Conservation (phyloP, 2,888 invertebrate genomes). For the Leptodirus hochenwartii region DNA sequence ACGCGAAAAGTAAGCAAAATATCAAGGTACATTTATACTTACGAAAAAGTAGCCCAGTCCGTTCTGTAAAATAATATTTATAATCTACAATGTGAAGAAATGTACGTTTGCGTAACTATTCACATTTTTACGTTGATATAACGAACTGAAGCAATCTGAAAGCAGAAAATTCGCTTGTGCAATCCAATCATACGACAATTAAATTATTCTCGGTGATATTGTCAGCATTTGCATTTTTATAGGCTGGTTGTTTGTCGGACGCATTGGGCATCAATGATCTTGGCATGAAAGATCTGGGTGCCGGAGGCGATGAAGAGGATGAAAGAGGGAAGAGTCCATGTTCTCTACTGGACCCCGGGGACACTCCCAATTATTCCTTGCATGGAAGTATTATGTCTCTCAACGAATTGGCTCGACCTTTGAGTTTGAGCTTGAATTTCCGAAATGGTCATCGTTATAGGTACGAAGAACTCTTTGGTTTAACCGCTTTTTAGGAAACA, state of each 20-base stretch:
- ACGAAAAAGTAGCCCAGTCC: too few species aligned
- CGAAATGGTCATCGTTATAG: conserved; percentile 10
- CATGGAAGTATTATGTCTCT: conserved; percentile 26
- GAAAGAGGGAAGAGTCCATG: conserved; percentile 15
- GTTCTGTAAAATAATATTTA: neutral
- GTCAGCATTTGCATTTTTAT: conserved; percentile 9
- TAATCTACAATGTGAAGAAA: neutral
- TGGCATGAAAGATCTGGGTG: conserved; percentile 28
- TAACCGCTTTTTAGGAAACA: too few species aligned
- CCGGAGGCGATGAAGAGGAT: conserved; percentile 17
- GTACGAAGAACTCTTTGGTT: too few species aligned
- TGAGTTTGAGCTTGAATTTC: conserved; percentile 18
- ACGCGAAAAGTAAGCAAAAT: conserved; percentile 38
- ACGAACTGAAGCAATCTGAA: neutral
- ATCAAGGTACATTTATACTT: too few species aligned
- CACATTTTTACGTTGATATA: neutral
- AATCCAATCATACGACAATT: neutral
- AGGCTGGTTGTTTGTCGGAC: conserved; percentile 58
- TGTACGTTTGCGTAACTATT: too few species aligned
- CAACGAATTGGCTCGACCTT: conserved; percentile 24
- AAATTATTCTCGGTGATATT: neutral
- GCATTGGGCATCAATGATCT: conserved; percentile 41
- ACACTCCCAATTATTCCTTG: conserved; percentile 13
- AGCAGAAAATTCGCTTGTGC: neutral
- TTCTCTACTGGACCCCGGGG: conserved; percentile 7